Evolutionary conservation across 2,888 invertebrate genomes (phyloP), one percentile per base, ranked within the genome.

Genomic region (Diplolepis rosae): DNA sequence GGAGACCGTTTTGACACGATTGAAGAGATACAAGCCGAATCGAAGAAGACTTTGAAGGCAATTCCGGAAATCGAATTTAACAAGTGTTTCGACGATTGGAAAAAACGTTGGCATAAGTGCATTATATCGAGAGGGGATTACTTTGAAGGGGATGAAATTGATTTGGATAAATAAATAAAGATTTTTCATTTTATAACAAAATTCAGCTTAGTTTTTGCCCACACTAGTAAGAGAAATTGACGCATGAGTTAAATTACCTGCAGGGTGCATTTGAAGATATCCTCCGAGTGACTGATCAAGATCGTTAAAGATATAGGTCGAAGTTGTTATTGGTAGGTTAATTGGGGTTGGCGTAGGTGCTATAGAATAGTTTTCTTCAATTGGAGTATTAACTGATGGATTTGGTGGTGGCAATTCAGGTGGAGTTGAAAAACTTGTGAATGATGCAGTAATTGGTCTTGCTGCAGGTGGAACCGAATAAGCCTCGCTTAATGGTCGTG

Each of bases 401-500:
- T 50, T 73, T 74, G 74, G 80, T 52, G 79, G 81, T 77, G 80
- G 77, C 69, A 77, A 76, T 74, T 81, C 84, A 35, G 78, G 80
- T 48, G 78, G 83, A 27, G 79, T 77, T 18, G 73, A 73, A 68
- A 76, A 74, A 48, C 65, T 73, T 68, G 79, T 81, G 27, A 81
- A 69, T 42, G 80, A 78, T 27, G 83, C 75, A 56, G 90, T 88
- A 54, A 91, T 86, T 30, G 90, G 89, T 66, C 90, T 88, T 18
- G 90, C 89, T 71, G 90, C 89, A n/a, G 90, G 90, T 9, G 89
- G 89, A 66, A 92, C 88, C 67, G 89, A 87, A 75, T 91, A 91
- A 7, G 89, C 89, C 72, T 90, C 90, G 73, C 87, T 89, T 68
- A 90, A 76, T 11, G 90, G 89, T 71, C 90, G 85, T 4, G 91